Conservation (phyloP, 2,888 invertebrate species). For the Anodontia alba region DNA sequence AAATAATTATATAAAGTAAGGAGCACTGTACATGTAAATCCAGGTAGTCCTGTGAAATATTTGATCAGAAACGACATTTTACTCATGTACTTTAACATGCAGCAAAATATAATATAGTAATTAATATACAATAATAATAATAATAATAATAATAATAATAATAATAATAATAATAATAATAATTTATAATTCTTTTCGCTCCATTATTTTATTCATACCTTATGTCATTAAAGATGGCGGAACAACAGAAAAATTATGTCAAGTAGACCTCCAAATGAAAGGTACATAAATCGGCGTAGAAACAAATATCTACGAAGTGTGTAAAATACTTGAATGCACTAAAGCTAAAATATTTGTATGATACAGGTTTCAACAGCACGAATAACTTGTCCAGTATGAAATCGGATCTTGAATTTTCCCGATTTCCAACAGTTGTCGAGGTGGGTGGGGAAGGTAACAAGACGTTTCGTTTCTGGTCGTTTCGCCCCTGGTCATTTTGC, state of each 20-base stretch:
- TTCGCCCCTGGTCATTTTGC: too few relatives aligned
- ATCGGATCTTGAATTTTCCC: not conserved
- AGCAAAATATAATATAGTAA: not conserved
- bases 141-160: not conserved
- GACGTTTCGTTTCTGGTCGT: too few relatives aligned
- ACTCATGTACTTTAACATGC: too few relatives aligned
- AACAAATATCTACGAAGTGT: not conserved
- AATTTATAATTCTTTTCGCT: not conserved
- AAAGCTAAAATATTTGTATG: not conserved
- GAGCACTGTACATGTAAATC: too few relatives aligned
- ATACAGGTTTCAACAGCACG: not conserved
- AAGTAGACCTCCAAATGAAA: slow-evolving; percentile 39
- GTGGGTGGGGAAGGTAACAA: not conserved
- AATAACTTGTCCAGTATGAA: not conserved
- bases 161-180: not conserved
- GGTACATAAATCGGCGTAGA: not conserved
- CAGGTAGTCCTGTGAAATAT: too few relatives aligned
- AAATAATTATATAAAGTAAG: too few relatives aligned
- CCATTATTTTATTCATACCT: not conserved
- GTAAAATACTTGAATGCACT: not conserved
- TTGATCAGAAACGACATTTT: too few relatives aligned
- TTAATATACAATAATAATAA: not conserved
- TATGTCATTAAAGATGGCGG: slow-evolving; percentile 6
- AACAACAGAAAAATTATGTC: slow-evolving; percentile 17
- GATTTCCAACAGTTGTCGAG: not conserved